phyloP scores from a whole-genome alignment of 92 coral and sea anemone genomes.

The Porites divaricata region DNA sequence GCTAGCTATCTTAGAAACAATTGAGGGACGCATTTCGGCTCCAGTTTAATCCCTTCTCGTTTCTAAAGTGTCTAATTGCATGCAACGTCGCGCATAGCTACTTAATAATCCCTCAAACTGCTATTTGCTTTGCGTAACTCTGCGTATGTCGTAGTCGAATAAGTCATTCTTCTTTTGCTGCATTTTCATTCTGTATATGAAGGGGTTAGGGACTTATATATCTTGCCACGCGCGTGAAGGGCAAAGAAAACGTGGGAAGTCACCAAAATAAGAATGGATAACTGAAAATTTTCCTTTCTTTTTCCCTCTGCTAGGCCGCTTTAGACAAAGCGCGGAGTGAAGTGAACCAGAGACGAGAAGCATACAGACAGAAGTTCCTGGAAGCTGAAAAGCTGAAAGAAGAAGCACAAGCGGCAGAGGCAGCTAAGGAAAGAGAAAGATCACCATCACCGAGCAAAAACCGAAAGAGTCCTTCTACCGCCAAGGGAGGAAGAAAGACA shows the following conservation, averaged over 20 bases:
- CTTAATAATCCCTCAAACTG: no score
- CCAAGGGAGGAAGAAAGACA: slow-evolving; percentile 87
- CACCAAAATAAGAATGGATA: background rate
- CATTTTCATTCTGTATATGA: no score
- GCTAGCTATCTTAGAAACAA: no score
- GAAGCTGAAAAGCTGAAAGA: slow-evolving; percentile 92
- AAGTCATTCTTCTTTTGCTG: no score
- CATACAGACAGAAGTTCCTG: slow-evolving; percentile 93
- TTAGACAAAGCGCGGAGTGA: slow-evolving; percentile 94
- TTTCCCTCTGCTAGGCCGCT: slow-evolving; percentile 69
- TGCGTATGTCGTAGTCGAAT: no score
- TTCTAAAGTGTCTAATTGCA: no score
- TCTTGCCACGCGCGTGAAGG: no score
- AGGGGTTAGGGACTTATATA: no score
- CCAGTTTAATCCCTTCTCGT: no score
- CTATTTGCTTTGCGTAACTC: no score
- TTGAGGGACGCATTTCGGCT: no score
- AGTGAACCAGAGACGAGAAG: slow-evolving; percentile 85
- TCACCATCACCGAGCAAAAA: slow-evolving; percentile 92
- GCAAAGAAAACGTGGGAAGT: background rate
- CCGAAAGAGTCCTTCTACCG: slow-evolving; percentile 83
- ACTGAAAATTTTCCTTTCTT: background rate
- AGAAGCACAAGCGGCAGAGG: slow-evolving; percentile 82
- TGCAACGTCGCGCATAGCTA: no score
- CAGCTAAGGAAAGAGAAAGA: slow-evolving; percentile 79